Conservation (phyloP, 2,797 vertebrate species). For the Macropodus opercularis region DNA sequence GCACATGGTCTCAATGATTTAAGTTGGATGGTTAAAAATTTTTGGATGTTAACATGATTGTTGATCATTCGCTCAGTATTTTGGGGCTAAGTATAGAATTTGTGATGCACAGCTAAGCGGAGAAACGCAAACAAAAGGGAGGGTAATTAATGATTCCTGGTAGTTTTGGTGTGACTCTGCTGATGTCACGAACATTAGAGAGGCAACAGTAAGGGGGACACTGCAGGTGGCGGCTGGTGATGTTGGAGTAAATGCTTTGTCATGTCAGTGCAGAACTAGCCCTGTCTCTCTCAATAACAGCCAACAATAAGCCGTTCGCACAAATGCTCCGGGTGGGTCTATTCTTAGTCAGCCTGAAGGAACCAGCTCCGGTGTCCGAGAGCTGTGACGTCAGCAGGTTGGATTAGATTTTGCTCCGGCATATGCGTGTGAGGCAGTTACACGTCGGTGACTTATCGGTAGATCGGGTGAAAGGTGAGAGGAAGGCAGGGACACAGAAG, state of each 20-base stretch:
- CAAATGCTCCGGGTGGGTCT: conserved; percentile 49
- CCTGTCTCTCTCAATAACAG: conserved; percentile 46
- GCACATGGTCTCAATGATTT: too few relatives aligned
- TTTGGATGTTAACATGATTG: too few relatives aligned
- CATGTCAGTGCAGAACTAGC: conserved; percentile 33
- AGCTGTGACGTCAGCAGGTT: conserved; percentile 30
- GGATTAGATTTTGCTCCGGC: conserved; percentile 7
- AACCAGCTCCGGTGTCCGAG: conserved; percentile 27
- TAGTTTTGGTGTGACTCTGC: too few relatives aligned
- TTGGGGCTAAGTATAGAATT: too few relatives aligned
- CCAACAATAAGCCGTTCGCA: conserved; percentile 30
- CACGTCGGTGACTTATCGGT: conserved; percentile 6
- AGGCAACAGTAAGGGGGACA: conserved; percentile 3
- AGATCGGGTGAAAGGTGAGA: conserved; percentile 22
- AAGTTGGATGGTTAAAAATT: too few relatives aligned
- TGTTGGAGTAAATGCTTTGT: conserved; percentile 46
- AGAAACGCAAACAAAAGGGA: too few relatives aligned
- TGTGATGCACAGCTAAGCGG: too few relatives aligned
- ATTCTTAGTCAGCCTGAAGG: conserved; percentile 51
- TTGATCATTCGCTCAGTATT: too few relatives aligned
- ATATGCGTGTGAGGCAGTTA: conserved; percentile 17
- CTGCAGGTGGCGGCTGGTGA: conserved; percentile 23
- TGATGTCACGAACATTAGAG: background rate
- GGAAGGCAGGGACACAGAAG: conserved; percentile 1
- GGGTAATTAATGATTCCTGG: too few relatives aligned